These are phyloP conservation scores for Cephus runcator DNA, from an alignment of 2,888 invertebrate genomes.

Conservation along the genomic window DNA sequence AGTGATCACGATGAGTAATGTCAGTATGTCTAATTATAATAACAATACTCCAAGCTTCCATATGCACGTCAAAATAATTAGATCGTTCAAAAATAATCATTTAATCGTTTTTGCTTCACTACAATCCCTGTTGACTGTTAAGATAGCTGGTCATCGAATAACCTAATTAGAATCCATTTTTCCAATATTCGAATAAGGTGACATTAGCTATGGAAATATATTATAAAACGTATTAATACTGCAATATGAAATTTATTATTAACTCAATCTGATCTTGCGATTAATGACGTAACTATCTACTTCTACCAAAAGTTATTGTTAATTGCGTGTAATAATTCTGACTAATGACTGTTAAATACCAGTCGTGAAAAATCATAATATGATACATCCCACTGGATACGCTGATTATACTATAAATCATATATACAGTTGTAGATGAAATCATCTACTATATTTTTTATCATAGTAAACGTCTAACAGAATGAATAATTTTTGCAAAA, in stretches of 20 bases:
- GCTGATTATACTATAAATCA: background rate
- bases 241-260: background rate
- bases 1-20: background rate
- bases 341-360: background rate
- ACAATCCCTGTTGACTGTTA: background rate
- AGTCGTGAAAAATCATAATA: background rate
- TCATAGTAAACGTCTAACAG: background rate
- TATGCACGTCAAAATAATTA: background rate
- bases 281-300: background rate
- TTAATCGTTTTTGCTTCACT: background rate
- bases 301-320: background rate
- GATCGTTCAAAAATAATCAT: background rate
- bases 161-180: background rate
- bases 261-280: background rate
- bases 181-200: background rate
- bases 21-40: background rate
- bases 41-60: background rate
- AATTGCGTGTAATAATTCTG: background rate
- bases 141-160: background rate
- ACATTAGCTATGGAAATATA: no score
- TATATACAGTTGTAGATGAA: background rate
- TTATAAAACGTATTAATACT: background rate
- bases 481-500: background rate
- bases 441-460: background rate
- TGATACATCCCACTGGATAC: background rate